Base-by-base conservation (phyloP, 2,888 invertebrate species). In the Globia sparganii region DNA sequence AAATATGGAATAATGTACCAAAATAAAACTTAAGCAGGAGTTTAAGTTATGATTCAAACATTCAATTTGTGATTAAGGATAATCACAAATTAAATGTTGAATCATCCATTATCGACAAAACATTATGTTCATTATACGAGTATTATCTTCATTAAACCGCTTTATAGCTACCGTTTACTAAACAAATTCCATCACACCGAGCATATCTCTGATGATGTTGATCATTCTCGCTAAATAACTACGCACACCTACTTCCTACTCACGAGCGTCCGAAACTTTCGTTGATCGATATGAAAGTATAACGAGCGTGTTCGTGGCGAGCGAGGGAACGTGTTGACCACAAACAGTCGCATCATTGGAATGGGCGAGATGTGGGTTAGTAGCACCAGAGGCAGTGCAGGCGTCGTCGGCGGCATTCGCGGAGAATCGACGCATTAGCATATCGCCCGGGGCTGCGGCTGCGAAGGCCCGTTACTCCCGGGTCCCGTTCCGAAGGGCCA, bases 201-300 rank as follows among this genome's bases (percentile, higher is more conserved):
- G 59, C 72, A 80, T 85, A 85, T 77, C 56, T 85, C 40, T 72
- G 77, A 79, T 75, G 76, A 78, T 76, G 81, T 78, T 80, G 83
- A 83, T 84, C 76, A 79, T 84, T 84, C 71, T 87, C 72, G 64
- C 79, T 75, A 81, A 78, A 81, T 78, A 79, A 80, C 75, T 73
- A 83, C 78, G 75, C 81, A 85, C 89, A 89, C 89, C 90, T 91
- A 91, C 91, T 91, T 91, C 91, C 91, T 90, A 90, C 91, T 92
- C 91, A 89, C 89, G 90, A 91, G 89, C 90, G 88, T 90, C 91
- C 90, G 89, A 90, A 94, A 95, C 94, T 95, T 96, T 96, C 95
- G 91, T 94, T 93, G 92, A 94, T 95, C 94, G 91, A 94, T 94
- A 93, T 92, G 95, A 96, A 96, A 96, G 96, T 96, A 94, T 95